A percentile compares a stretch with the other conserved stretches of the same genome.
Conservation (phyloP, 1,140 invertebrate genomes). For the Rhopalosiphum maidis region DNA sequence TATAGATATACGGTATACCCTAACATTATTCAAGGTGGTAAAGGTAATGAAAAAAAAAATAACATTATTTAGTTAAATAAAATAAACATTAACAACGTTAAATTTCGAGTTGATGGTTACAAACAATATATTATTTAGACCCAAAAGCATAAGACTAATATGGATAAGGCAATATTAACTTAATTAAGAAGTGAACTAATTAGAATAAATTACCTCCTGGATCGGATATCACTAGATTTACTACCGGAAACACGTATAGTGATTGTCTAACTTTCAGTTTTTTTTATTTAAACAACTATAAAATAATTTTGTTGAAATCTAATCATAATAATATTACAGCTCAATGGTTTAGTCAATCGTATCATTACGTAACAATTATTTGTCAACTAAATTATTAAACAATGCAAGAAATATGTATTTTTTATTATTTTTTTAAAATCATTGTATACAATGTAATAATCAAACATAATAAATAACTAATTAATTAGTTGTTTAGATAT, state of each 20-base stretch:
- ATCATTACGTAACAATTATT: neutral
- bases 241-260: neutral
- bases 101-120: neutral
- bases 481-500: too few species aligned
- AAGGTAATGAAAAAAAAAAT: neutral
- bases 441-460: too few species aligned
- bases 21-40: neutral
- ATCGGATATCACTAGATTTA: too few species aligned
- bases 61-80: neutral
- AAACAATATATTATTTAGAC: neutral
- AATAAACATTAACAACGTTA: neutral
- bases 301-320: neutral
- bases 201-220: neutral
- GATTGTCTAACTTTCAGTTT: neutral
- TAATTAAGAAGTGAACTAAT: neutral
- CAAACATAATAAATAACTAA: too few species aligned
- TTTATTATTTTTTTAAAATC: neutral
- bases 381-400: neutral
- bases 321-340: neutral
- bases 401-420: neutral
- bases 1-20: neutral
- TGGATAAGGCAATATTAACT: neutral
- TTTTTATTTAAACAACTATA: neutral
- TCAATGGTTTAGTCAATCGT: neutral
- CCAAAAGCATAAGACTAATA: neutral